These are phyloP conservation scores for Leptinotarsa rubiginosa DNA, from an alignment of 2,888 invertebrate genomes.

Conservation along the genomic window DNA sequence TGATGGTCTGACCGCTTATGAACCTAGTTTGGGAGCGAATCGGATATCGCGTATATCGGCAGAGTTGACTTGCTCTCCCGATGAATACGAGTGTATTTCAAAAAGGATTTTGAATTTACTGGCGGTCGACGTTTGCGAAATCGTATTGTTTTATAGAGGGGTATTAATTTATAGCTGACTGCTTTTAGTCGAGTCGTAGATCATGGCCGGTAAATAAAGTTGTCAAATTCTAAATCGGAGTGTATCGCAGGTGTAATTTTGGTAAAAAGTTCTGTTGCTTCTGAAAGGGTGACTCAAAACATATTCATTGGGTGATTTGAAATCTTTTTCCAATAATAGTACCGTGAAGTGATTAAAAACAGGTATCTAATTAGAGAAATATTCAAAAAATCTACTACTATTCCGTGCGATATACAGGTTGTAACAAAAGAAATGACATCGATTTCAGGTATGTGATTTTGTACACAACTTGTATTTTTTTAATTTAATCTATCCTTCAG, in stretches of 20 bases:
- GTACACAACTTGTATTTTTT: too few species aligned
- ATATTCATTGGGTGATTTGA: too few species aligned
- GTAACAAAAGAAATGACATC: too few species aligned
- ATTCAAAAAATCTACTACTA: too few species aligned
- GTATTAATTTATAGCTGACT: slow-evolving; percentile 43
- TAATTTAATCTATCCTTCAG: too few species aligned
- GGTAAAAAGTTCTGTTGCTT: not conserved
- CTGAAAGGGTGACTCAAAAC: not conserved
- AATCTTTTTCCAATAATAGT: too few species aligned
- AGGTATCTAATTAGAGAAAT: too few species aligned
- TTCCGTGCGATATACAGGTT: too few species aligned
- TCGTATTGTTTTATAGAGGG: slow-evolving; percentile 45
- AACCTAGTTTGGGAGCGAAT: slow-evolving; percentile 44
- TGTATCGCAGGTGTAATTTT: slow-evolving; percentile 32
- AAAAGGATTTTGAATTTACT: slow-evolving; percentile 46
- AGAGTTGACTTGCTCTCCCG: slow-evolving; percentile 34
- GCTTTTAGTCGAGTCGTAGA: slow-evolving; percentile 42
- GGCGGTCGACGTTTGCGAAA: slow-evolving; percentile 44
- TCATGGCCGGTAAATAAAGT: slow-evolving; percentile 41
- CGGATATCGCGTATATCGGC: slow-evolving; percentile 43
- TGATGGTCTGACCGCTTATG: slow-evolving; percentile 51
- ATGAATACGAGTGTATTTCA: slow-evolving; percentile 37
- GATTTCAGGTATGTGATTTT: too few species aligned
- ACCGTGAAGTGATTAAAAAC: too few species aligned
- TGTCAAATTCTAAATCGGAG: slow-evolving; percentile 38